Percentiles rank a stretch among this genome's conserved stretches.
Conservation (phyloP, 2,888 invertebrate genomes). For the Caenorhabditis sp. region DNA sequence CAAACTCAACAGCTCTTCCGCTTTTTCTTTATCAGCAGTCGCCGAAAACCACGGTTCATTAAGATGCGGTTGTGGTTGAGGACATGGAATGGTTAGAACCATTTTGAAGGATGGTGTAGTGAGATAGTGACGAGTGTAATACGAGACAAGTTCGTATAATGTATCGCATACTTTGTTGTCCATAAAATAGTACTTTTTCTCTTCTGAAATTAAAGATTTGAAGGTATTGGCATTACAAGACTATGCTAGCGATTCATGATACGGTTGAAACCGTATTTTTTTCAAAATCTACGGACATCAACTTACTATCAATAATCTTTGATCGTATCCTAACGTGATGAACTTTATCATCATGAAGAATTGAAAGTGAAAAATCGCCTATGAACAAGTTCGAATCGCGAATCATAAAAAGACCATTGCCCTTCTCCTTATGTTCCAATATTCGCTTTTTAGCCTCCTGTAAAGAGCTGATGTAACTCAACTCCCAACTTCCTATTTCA, state of each 20-base stretch:
- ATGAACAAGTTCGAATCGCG: constrained; percentile 88
- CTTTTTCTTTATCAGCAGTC: constrained; percentile 63
- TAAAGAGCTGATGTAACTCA: not conserved
- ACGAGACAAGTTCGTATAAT: constrained; percentile 69
- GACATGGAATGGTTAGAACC: constrained; percentile 64
- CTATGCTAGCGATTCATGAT: too few relatives aligned
- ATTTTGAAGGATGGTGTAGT: constrained; percentile 59
- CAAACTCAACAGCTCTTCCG: constrained; percentile 83
- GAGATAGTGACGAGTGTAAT: constrained; percentile 62
- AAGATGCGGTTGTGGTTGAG: constrained; percentile 70
- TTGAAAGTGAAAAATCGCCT: constrained; percentile 90
- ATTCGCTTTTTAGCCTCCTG: constrained; percentile 61
- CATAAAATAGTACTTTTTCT: constrained; percentile 69
- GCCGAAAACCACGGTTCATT: constrained; percentile 68
- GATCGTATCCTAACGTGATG: constrained; percentile 70
- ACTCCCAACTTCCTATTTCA: not conserved
- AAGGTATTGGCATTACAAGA: too few relatives aligned
- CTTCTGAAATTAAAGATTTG: constrained; percentile 53
- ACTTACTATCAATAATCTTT: constrained; percentile 59
- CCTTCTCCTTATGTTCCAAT: constrained; percentile 73
- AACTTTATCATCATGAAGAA: constrained; percentile 76
- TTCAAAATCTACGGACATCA: too few relatives aligned
- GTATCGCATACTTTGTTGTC: constrained; percentile 69
- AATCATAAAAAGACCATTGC: constrained; percentile 92
- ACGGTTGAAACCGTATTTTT: too few relatives aligned